Percentiles rank a stretch among this genome's conserved stretches.
Evolutionary conservation across 2,797 vertebrate species (phyloP).

Genomic region (Lacerta agilis): DNA sequence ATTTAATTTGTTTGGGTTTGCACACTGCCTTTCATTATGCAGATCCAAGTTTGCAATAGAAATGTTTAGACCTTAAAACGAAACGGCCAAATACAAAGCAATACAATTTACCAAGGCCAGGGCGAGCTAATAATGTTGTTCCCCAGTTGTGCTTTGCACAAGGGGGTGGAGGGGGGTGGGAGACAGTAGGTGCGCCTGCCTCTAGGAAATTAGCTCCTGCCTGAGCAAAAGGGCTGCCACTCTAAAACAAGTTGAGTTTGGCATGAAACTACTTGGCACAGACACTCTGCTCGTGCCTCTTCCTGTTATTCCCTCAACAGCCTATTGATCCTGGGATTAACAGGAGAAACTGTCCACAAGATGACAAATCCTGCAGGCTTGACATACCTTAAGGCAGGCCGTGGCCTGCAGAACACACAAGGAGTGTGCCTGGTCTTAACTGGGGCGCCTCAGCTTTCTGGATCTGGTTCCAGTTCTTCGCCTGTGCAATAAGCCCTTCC

Average conservation of each 20-base stretch:
- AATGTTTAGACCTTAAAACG: not conserved
- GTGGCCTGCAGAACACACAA: not conserved
- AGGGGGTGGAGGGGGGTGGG: not conserved
- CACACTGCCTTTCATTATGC: not conserved
- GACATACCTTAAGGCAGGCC: not conserved
- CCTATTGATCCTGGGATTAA: not conserved
- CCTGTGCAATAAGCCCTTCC: not conserved
- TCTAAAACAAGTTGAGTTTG: no score
- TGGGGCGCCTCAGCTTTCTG: not conserved
- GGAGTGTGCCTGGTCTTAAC: not conserved
- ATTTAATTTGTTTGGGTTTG: not conserved
- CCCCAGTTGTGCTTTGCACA: not conserved
- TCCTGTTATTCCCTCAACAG: not conserved
- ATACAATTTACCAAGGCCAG: not conserved
- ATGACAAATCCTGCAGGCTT: not conserved
- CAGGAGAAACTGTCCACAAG: not conserved
- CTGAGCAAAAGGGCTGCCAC: no score
- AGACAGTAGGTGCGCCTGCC: not conserved
- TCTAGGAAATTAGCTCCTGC: not conserved
- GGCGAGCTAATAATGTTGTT: not conserved
- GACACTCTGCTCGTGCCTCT: not conserved
- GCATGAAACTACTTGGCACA: not conserved
- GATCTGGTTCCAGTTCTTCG: not conserved
- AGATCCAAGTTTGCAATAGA: not conserved
- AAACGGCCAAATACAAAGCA: not conserved